Conservation (phyloP, 1,140 invertebrate genomes). For the Bombus ignitus region DNA sequence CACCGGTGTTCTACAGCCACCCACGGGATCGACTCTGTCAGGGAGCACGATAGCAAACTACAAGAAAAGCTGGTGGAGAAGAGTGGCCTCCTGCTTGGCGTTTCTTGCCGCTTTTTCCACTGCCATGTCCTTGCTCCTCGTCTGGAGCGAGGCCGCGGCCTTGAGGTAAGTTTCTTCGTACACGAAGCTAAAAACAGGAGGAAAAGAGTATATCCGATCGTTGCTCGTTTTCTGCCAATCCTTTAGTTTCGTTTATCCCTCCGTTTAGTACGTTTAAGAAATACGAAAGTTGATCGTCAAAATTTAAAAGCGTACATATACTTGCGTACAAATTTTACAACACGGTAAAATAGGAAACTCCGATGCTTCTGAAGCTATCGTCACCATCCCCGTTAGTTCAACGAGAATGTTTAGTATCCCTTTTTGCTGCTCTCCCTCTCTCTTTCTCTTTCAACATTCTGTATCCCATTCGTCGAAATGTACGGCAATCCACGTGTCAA, state of each 20-base stretch:
- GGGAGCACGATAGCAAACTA: conserved; percentile 48
- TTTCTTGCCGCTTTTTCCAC: conserved; percentile 80
- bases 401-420: background rate
- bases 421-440: background rate
- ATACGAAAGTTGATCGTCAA: background rate
- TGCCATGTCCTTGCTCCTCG: conserved; percentile 78
- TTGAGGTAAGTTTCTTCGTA: conserved; percentile 66
- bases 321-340: background rate
- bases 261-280: no score
- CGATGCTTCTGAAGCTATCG: background rate
- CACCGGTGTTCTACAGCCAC: conserved; percentile 40
- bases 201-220: background rate
- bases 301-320: background rate
- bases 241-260: no score
- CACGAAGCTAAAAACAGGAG: background rate
- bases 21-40: conserved; percentile 35
- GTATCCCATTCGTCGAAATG: background rate
- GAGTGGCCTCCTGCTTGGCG: conserved; percentile 76
- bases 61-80: conserved; percentile 75
- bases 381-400: background rate
- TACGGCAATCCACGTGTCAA: background rate
- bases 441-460: no score
- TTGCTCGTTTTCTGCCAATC: rapidly evolving
- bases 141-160: conserved; percentile 79
- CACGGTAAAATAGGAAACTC: background rate